phyloP scores from a whole-genome alignment of 2,797 vertebrate genomes.

The Acanthurus lineatus region DNA sequence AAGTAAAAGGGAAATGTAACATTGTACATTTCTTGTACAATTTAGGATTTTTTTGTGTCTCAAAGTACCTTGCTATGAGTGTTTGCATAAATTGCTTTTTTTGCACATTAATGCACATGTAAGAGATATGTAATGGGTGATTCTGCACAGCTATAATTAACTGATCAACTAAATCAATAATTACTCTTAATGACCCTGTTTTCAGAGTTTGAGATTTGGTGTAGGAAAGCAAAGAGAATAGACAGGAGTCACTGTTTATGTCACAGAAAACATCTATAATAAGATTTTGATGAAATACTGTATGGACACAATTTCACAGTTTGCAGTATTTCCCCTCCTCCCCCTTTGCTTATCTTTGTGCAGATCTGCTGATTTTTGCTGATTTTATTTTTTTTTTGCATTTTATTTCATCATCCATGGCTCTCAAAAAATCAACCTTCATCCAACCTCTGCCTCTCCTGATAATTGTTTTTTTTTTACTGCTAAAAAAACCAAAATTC shows the following conservation, averaged over 20 bases:
- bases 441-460: slow-evolving; percentile 10
- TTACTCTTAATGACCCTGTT: neutral
- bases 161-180: too few relatives aligned
- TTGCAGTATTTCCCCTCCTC: neutral
- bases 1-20: neutral
- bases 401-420: slow-evolving; percentile 27
- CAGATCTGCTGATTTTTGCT: neutral
- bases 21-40: neutral
- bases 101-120: neutral
- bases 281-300: slow-evolving; percentile 2
- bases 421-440: slow-evolving; percentile 6
- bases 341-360: neutral
- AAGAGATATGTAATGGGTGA: neutral
- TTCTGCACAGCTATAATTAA: slow-evolving; percentile 3
- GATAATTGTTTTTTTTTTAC: slow-evolving; percentile 18
- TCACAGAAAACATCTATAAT: neutral
- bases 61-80: neutral
- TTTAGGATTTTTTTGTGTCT: neutral
- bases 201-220: neutral
- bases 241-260: neutral
- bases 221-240: neutral
- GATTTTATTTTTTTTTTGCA: neutral
- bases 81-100: neutral
- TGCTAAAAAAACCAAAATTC: neutral
- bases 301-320: neutral